These are phyloP conservation scores for Acrocyrtus sp. DNA, from an alignment of 2,888 invertebrate species.

Conservation along the genomic window DNA sequence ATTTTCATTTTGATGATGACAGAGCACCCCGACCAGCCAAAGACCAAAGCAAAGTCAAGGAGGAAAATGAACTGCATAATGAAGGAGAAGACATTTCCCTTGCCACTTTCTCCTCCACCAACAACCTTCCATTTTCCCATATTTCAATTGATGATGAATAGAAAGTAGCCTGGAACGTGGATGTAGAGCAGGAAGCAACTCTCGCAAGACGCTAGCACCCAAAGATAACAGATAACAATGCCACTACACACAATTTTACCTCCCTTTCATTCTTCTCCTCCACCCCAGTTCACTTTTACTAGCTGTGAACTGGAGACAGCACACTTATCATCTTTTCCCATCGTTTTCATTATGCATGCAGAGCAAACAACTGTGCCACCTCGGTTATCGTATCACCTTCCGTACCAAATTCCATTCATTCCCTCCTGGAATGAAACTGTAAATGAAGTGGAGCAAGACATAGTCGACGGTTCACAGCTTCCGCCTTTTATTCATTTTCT, in stretches of 20 bases:
- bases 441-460: not conserved
- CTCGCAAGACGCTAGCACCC: too few relatives aligned
- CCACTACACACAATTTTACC: constrained; percentile 14
- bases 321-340: constrained; percentile 13
- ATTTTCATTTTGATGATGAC: too few relatives aligned
- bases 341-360: constrained; percentile 4
- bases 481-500: too few relatives aligned
- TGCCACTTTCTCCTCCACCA: too few relatives aligned
- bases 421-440: not conserved
- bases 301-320: not conserved
- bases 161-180: constrained; percentile 2
- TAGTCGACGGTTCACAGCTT: not conserved
- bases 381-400: too few relatives aligned
- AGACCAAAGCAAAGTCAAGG: too few relatives aligned
- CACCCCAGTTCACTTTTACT: not conserved
- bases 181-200: not conserved
- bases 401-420: not conserved
- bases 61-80: too few relatives aligned
- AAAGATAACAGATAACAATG: too few relatives aligned
- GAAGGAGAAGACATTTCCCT: too few relatives aligned
- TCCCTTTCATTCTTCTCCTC: not conserved
- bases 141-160: constrained; percentile 1
- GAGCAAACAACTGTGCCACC: too few relatives aligned
- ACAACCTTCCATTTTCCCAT: not conserved
- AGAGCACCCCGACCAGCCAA: too few relatives aligned